These are phyloP conservation scores for Microplitis deprimator DNA, from an alignment of 2,888 invertebrate species.

Conservation along the genomic window DNA sequence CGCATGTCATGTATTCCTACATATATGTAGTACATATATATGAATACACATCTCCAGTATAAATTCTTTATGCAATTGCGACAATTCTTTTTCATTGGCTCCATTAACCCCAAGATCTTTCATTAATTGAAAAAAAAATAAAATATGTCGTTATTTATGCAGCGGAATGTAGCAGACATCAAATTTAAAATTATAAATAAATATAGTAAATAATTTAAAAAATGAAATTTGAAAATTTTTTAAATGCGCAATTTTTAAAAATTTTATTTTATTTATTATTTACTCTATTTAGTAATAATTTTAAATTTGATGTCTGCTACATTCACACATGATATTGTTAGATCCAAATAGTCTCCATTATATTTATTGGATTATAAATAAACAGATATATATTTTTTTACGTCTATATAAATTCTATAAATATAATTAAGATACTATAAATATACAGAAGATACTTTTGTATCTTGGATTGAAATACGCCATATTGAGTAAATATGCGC, in stretches of 20 bases:
- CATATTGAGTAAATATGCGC: conserved; percentile 26
- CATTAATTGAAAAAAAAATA: background rate
- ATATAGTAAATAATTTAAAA: no score
- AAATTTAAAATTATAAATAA: no score
- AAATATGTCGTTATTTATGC: background rate
- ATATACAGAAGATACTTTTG: conserved; percentile 12
- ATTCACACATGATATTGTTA: background rate
- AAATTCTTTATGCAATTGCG: conserved; percentile 18
- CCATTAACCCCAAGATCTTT: conserved; percentile 3
- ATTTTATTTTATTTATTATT: no score
- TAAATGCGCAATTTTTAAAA: no score
- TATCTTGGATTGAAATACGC: conserved; percentile 27
- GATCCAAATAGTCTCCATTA: background rate
- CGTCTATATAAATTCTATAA: background rate
- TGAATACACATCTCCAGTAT: background rate
- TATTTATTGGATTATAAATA: background rate
- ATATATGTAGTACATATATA: background rate
- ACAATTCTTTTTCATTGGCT: conserved; percentile 26
- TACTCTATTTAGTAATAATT: no score
- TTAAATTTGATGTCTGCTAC: no score
- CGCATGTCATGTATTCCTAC: conserved; percentile 1
- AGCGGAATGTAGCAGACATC: no score
- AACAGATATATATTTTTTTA: background rate
- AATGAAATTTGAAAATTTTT: no score
- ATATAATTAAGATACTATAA: conserved; percentile 9